Conservation (phyloP, 1,140 invertebrate genomes). For the Halictus rubicundus region DNA sequence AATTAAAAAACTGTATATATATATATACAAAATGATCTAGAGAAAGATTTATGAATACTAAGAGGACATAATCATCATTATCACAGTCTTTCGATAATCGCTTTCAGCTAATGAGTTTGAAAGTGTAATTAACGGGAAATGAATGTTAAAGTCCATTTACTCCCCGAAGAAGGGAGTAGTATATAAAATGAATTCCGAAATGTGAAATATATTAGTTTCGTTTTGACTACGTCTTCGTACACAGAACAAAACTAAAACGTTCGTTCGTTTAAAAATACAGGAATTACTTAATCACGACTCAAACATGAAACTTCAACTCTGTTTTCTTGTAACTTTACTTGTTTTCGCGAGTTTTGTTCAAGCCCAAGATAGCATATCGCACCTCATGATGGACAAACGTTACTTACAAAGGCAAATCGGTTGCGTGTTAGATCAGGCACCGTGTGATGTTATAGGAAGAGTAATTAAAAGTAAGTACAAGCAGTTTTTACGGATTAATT, state of each 20-base stretch:
- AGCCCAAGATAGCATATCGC: conserved; percentile 29
- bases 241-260: not conserved
- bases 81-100: not conserved
- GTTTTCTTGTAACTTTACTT: conserved; percentile 6
- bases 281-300: not conserved
- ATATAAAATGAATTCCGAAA: conserved; percentile 6
- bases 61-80: not conserved
- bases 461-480: conserved; percentile 68
- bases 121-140: not conserved
- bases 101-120: not conserved
- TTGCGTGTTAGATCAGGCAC: conserved; percentile 63
- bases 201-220: not conserved
- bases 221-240: not conserved
- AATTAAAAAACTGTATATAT: no score
- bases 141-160: not conserved
- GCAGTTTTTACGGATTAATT: not conserved
- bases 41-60: not conserved
- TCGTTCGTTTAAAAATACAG: not conserved
- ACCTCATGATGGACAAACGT: conserved; percentile 44
- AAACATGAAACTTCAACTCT: conserved; percentile 29
- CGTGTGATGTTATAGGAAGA: conserved; percentile 67
- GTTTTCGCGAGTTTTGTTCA: not conserved
- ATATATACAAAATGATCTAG: no score
- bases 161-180: not conserved
- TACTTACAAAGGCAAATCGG: conserved; percentile 65